Conservation (phyloP, 2,797 vertebrate genomes). For the Oreonectes daqikongensis region DNA sequence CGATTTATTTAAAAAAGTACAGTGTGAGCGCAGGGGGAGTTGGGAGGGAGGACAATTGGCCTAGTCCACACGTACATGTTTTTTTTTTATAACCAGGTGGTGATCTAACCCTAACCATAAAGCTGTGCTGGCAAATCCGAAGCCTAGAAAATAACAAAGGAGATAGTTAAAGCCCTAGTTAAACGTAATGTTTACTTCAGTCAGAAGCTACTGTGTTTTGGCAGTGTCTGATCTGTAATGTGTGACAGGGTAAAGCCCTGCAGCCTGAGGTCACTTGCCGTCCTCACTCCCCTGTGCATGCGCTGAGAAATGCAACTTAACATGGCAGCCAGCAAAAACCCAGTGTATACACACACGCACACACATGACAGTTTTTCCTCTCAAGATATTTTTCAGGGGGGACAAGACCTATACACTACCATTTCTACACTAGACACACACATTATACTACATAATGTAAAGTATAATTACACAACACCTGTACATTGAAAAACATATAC, state of each 20-base stretch:
- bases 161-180: no score
- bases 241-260: conserved; percentile 39
- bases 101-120: no score
- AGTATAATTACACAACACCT: background rate
- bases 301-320: conserved; percentile 12
- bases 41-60: no score
- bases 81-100: no score
- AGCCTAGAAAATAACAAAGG: no score
- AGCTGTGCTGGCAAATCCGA: no score
- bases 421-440: background rate
- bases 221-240: conserved; percentile 11
- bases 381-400: conserved; percentile 15
- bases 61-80: no score
- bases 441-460: background rate
- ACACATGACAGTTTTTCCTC: conserved; percentile 3
- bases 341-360: background rate
- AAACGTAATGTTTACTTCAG: conserved; percentile 16
- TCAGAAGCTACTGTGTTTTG: conserved; percentile 30
- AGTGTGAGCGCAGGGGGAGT: no score
- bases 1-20: no score
- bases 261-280: conserved; percentile 37
- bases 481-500: background rate
- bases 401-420: no score
- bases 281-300: conserved; percentile 32
- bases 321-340: conserved; percentile 30